A percentile compares a stretch with the other conserved stretches of the same genome.
phyloP scores from a whole-genome alignment of 2,888 invertebrate genomes.

The Drosophila helvetica region DNA sequence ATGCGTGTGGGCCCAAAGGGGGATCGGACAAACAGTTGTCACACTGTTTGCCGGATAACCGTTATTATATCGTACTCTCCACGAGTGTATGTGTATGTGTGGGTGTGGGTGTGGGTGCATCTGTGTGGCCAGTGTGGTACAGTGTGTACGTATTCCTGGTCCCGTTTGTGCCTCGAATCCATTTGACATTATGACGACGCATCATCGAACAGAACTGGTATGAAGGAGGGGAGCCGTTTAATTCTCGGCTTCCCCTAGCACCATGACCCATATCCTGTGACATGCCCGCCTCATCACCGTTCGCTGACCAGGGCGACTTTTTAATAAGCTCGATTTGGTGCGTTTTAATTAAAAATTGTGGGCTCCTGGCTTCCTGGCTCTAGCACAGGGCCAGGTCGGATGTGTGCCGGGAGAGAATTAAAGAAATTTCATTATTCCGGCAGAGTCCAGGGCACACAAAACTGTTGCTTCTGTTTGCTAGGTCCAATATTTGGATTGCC shows the following conservation, averaged over 20 bases:
- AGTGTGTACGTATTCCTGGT: slow-evolving; percentile 24
- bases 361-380: slow-evolving; percentile 17
- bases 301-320: slow-evolving; percentile 58
- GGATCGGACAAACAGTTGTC: slow-evolving; percentile 46
- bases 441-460: slow-evolving; percentile 24
- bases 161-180: slow-evolving; percentile 30
- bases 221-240: slow-evolving; percentile 50
- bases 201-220: slow-evolving; percentile 41
- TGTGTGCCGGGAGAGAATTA: slow-evolving; percentile 17
- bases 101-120: not conserved
- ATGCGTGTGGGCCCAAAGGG: slow-evolving; percentile 13
- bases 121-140: not conserved
- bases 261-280: not conserved
- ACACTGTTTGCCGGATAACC: slow-evolving; percentile 61
- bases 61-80: slow-evolving; percentile 66
- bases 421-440: slow-evolving; percentile 69
- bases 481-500: slow-evolving; percentile 41
- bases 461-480: slow-evolving; percentile 30
- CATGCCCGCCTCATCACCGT: slow-evolving; percentile 36
- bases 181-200: slow-evolving; percentile 65
- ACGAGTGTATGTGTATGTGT: not conserved
- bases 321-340: slow-evolving; percentile 69
- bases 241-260: slow-evolving; percentile 33
- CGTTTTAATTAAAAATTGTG: slow-evolving; percentile 68
- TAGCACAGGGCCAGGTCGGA: not conserved